A percentile compares a stretch with the other conserved stretches of the same genome.
Evolutionary conservation across 2,888 invertebrate genomes (phyloP).

Genomic region (Cantharis flavilabris): DNA sequence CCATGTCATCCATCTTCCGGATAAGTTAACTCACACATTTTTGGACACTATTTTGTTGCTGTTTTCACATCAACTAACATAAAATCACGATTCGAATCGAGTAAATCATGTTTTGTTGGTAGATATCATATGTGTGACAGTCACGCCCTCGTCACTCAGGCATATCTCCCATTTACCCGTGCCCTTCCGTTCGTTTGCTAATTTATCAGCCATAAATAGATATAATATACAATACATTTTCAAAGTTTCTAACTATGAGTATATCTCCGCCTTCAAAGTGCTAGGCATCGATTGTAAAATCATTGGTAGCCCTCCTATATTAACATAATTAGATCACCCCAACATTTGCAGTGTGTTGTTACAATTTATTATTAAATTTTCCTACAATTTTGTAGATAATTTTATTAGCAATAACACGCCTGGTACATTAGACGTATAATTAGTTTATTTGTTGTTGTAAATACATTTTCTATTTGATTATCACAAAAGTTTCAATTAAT

Average conservation of each 20-base stretch:
- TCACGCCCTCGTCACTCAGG: slow-evolving; percentile 55
- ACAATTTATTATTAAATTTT: slow-evolving; percentile 32
- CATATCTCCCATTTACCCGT: slow-evolving; percentile 50
- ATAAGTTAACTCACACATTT: not conserved
- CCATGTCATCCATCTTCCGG: not conserved
- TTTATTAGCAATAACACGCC: slow-evolving; percentile 38
- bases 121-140: slow-evolving; percentile 46
- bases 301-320: slow-evolving; percentile 27
- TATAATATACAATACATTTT: slow-evolving; percentile 22
- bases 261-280: slow-evolving; percentile 4
- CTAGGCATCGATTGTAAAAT: slow-evolving; percentile 9
- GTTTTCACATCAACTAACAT: slow-evolving; percentile 34
- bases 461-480: slow-evolving; percentile 15
- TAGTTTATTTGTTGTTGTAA: slow-evolving; percentile 33
- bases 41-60: slow-evolving; percentile 22
- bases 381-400: slow-evolving; percentile 29
- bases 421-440: slow-evolving; percentile 40
- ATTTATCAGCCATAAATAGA: slow-evolving; percentile 29
- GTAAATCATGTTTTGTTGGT: slow-evolving; percentile 46
- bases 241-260: slow-evolving; percentile 16
- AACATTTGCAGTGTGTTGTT: slow-evolving; percentile 27
- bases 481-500: slow-evolving; percentile 10
- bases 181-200: slow-evolving; percentile 48
- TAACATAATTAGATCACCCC: slow-evolving; percentile 28
- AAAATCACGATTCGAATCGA: slow-evolving; percentile 44